Evolutionary conservation across 2,888 invertebrate species (phyloP), one percentile per base, ranked within the genome.

Genomic region (Acrobeloides nanus): DNA sequence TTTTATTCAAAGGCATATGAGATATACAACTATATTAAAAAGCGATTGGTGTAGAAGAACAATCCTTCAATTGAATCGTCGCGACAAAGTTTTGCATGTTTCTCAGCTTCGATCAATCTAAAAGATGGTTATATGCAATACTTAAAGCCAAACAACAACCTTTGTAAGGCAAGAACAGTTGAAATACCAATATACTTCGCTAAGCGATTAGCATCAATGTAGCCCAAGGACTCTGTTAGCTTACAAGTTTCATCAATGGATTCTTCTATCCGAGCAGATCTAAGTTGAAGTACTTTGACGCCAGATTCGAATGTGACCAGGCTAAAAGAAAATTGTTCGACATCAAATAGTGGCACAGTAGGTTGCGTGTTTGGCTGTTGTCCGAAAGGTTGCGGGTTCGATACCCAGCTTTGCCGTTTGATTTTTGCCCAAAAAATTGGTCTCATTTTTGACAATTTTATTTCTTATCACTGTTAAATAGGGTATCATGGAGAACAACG

Each of bases 41-140:
- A 87, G 49, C 82, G 76, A 79, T 97, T 97, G 0, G 88, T 86
- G 78, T 87, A 97, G 77, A 95, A 97, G 49, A 86, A 81, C 32
- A 97, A 78, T 7, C 93, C 93, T 78, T 93, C 89, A 47, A 92
- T 85, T 0, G 88, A 85, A 74, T 95, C 93, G 77, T 97, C 97
- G 47, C 95, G 81, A 73, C 93, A 95, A 2, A 88, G 82, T 66
- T 83, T 80, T 0, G 90, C 93, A 62, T 82, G 79, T 53, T 84
- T 83, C 76, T 97, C 97, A 1, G 90, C 84, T 3, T 86, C 83
- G 49, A 86, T 79, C 26, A 97, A 80, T 44, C 88, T 79, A 71
- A 38, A 61, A 53, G 33, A 29, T n/a, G 29, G 29, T 10, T 10
- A n/a, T 10, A n/a, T 29, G 29, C 8, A 29, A 8, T n/a, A 8